Base-by-base conservation (phyloP, 92 coral and sea anemone species). In the Siderastrea radians region DNA sequence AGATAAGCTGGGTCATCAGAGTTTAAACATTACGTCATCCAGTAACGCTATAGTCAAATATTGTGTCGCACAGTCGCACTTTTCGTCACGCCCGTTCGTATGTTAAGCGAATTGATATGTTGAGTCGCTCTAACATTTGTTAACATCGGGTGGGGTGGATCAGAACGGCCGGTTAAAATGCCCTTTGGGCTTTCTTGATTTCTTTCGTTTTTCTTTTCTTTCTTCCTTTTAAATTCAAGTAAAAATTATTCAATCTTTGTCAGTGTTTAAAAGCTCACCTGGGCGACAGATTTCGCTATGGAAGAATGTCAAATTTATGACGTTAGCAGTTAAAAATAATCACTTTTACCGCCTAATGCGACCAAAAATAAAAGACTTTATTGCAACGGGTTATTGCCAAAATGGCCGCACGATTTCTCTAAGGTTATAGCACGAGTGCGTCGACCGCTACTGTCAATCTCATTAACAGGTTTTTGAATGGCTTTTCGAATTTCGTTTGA, bases 281-380 rank as follows among this genome's bases (percentile, higher is more conserved):
- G 44, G 78, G 47, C 65, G 57, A 71, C 78, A 48, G 19, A 70
- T 70, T 12, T 54, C 53, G 7, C 60, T 38, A 50, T 17, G 46
- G 47, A 65, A 80, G 65, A 65, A 80, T 80, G 61, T 57, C 74
- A 80, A 80, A 53, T 49, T 80, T 8, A 53, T 55, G 13, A 50
- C 51, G 43, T 66, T 65, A 65, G 7, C 26, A 45, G 49, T 6
- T 64, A 43, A 49, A 80, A 67, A 62, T 79, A 68, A 81, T 53
- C 67, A 45, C 49, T 15, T 68, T 50, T 45, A 19, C 26, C 85
- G n/a, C 44, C 65, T 81, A 8, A 82, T n/a, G 66, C 46, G 58
- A 82, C 11, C 8, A 62, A 57, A 68, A 48, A 69, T 15, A 16
- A 15, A 81, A 12, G 69, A 70, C 5, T 55, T 47, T 17, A 82